Percentiles rank a stretch among this genome's conserved stretches.
Conservation (phyloP, 2,797 vertebrate species). For the Mormyrops attenuatus region DNA sequence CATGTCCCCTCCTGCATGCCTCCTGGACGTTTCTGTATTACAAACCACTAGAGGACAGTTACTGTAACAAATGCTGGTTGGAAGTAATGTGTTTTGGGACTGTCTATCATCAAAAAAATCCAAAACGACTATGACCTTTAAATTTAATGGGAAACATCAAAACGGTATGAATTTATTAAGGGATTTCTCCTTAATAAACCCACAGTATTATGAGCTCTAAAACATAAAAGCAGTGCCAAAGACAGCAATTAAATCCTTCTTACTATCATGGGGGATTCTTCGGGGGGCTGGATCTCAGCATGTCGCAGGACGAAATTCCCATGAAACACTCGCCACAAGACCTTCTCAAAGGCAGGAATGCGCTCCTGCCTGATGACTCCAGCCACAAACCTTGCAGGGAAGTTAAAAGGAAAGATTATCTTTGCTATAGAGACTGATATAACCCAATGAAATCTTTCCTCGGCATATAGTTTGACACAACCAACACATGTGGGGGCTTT, state of each 20-base stretch:
- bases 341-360: constrained; percentile 46
- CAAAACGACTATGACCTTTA: background rate
- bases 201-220: background rate
- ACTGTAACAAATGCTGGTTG: background rate
- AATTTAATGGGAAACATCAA: background rate
- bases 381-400: constrained; percentile 39
- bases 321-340: constrained; percentile 50
- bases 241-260: background rate
- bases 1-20: too few relatives aligned
- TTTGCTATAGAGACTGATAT: background rate
- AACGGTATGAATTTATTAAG: background rate
- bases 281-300: constrained; percentile 32
- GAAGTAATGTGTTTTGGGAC: background rate
- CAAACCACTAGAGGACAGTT: background rate
- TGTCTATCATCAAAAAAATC: background rate
- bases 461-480: background rate
- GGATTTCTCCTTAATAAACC: background rate
- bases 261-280: constrained; percentile 30
- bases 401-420: background rate
- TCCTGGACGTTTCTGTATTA: background rate
- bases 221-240: background rate
- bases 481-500: background rate
- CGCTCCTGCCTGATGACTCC: constrained; percentile 42
- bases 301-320: constrained; percentile 47
- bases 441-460: background rate